These are phyloP conservation scores for Hyperoodon ampullatus DNA, from an alignment of 2,113 vertebrate species.

Conservation along the genomic window DNA sequence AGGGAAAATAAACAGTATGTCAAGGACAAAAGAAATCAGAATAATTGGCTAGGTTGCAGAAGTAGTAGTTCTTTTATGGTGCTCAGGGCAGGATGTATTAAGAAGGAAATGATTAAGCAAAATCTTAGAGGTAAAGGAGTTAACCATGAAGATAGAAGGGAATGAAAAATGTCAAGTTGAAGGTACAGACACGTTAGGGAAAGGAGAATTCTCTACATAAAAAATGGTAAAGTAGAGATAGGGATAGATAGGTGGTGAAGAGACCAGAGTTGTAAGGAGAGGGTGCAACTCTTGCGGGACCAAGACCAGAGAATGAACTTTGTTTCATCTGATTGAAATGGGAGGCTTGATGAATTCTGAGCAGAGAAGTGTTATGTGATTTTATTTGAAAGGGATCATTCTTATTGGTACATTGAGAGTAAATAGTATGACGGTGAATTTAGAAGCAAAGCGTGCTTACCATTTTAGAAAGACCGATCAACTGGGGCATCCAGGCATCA, in stretches of 20 bases:
- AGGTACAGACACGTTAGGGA: neutral
- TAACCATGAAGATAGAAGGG: neutral
- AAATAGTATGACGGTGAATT: neutral
- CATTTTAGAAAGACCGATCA: neutral
- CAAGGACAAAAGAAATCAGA: neutral
- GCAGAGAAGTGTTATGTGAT: neutral
- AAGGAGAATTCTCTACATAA: neutral
- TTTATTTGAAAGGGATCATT: neutral
- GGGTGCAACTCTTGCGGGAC: neutral
- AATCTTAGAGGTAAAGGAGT: neutral
- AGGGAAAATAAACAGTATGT: neutral
- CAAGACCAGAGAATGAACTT: neutral
- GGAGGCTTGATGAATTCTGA: neutral
- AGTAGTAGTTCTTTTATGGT: neutral
- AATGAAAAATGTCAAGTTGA: neutral
- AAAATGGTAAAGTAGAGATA: neutral
- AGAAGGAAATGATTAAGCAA: neutral
- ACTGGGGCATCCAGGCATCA: neutral
- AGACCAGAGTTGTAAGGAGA: neutral
- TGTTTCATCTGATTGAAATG: neutral
- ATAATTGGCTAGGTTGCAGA: neutral
- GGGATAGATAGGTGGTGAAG: accelerated
- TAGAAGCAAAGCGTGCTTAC: neutral
- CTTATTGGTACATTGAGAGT: neutral
- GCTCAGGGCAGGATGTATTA: neutral